Base-by-base conservation (phyloP, 2,797 vertebrate genomes). In the Coregonus sp. region DNA sequence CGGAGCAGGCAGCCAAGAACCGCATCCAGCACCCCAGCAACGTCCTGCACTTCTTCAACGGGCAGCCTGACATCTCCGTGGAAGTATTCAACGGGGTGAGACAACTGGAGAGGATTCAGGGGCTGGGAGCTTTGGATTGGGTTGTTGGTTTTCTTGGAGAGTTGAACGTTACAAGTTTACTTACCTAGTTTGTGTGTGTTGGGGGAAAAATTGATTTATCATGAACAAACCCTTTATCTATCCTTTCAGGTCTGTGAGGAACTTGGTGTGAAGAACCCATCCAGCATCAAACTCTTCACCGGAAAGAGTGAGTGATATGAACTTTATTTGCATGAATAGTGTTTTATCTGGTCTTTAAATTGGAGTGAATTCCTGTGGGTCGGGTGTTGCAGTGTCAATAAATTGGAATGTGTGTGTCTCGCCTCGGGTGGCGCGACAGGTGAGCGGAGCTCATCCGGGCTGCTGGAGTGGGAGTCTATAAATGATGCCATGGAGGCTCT, bases 21-120 rank as follows among this genome's bases (percentile, higher is more conserved):
- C 89, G 97, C 20, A 98, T 98, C 86, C 97, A 98, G 87, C 96
- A 97, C 79, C 97, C 97, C 4, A 98, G 96, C 88, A 98, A 96
- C 0, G 96, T 98, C 68, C 91, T 98, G 0, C 97, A 98, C 86
- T 98, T 98, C 89, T 98, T 98, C 81, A 98, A 98, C 0, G 96
- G 96, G 0, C 96, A 96, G 14, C 92, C 97, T 0, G 97, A 98
- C 82, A 96, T 97, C 80, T 94, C 96, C 0, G 91, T 91, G 18
- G 96, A 97, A 68, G 93, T 96, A 75, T 98, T 98, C 89, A 94
- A 90, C 11, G 95, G 97, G 95, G 96, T 96, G 15, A 1, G 83
- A 18, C 11, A 70, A 52, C 31, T 47, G 40, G 40, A 12, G 9
- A 11, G 9, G 40, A 12, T 47, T 47, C 2, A 9, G 2, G 40